Percentiles rank a stretch among this genome's conserved stretches.
Evolutionary conservation across 2,888 invertebrate species (phyloP).

Genomic region (Tuberolachnus salignus): DNA sequence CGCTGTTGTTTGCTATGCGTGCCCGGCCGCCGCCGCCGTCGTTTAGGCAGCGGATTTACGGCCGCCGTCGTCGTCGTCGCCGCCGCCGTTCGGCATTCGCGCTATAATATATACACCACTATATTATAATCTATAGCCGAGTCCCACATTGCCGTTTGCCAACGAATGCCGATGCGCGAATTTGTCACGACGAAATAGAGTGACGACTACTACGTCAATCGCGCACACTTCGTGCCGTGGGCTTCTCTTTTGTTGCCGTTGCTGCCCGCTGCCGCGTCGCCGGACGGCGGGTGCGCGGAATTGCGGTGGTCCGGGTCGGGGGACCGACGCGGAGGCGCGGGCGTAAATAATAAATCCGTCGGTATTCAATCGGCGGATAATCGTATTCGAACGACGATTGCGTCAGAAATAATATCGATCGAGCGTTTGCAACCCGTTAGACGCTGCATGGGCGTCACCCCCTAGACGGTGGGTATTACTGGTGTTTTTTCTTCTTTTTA

Average conservation of each 20-base stretch:
- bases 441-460: too few relatives aligned
- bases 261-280: neutral
- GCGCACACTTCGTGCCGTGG: neutral
- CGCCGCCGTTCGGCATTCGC: conserved; percentile 12
- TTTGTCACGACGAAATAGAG: conserved; percentile 43
- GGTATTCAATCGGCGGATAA: too few relatives aligned
- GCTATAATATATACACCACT: neutral
- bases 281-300: neutral
- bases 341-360: too few relatives aligned
- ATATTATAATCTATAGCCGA: too few relatives aligned
- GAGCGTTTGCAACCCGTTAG: too few relatives aligned
- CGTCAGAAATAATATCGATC: too few relatives aligned
- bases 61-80: neutral
- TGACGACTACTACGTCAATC: conserved; percentile 50
- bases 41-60: conserved; percentile 44
- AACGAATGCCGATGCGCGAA: conserved; percentile 55
- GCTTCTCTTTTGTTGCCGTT: neutral
- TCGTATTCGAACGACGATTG: too few relatives aligned
- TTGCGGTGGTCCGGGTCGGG: neutral
- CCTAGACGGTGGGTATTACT: too few relatives aligned
- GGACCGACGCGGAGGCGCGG: too few relatives aligned
- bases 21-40: conserved; percentile 10
- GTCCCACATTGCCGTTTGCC: conserved; percentile 52
- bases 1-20: neutral
- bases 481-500: too few relatives aligned